Base-by-base conservation (phyloP, 92 coral and sea anemone species). In the Virgularia gustaviana region DNA sequence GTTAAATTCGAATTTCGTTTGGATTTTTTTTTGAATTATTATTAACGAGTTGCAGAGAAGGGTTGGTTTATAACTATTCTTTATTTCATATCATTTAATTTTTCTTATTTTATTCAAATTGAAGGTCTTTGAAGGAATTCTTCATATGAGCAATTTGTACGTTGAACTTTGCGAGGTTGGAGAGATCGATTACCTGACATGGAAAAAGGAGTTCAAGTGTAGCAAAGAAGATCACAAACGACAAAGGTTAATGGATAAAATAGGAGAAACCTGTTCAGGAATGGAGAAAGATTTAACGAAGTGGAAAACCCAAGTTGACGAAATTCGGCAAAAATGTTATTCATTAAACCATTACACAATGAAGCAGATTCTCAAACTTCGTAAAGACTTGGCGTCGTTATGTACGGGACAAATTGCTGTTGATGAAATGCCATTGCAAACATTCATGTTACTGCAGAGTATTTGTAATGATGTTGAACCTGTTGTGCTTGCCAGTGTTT, bases 291-390 rank as follows among this genome's bases (percentile, higher is more conserved):
- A 76, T 63, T 70, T 85, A 29, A 33, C 43, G 36, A 55, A 58
- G 54, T 87, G 97, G 94, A 90, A 59, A 25, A 65, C 68, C 20
- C 78, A 77, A 24, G 23, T 90, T 15, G 80, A 85, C 57, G 28
- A 20, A 2, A 86, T 76, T 64, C 78, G 97, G 19, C 41, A 49
- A 23, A 27, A 57, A 52, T 85, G 61, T 65, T 63, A 60, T 34
- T 75, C 86, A 22, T 60, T 90, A 19, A 90, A 90, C 77, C 83
- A 85, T 70, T 90, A 61, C 73, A 90, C 94, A 19, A 86, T 91
- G n/a, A 70, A 78, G 44, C 96, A 90, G 79, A 51, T 90, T 57
- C 79, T 90, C 28, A 65, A 78, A 25, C 74, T 90, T 35, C 83
- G 96, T 35, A 72, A 59, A 12, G 62, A 84, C 31, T 70, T 90